Evolutionary conservation across 1,140 invertebrate genomes (phyloP), one percentile per base, ranked within the genome.

Genomic region (Euura lappo): DNA sequence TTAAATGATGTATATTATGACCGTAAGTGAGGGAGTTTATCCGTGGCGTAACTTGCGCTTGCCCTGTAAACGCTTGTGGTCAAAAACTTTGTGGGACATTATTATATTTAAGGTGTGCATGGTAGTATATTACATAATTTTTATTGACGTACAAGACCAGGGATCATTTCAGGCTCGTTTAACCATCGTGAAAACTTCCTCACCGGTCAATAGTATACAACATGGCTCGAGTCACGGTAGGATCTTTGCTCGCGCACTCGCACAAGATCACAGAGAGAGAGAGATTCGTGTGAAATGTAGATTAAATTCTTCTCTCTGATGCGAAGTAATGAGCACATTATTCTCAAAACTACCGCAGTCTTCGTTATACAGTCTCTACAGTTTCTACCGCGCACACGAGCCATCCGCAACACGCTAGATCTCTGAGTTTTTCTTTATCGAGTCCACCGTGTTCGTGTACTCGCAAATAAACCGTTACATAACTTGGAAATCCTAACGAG

Each of bases 1-100:
- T 87, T 60, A 60, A 11, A 60, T 60, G 13, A 60, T 8, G 51
- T 60, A 60, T 60, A 60, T 60, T 60, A n/a, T 3, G 51, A 60
- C 6, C 13, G 51, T 11, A 3, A n/a, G 51, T 60, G 51, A 60
- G 8, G 28, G 28, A 28, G 28, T 28, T 28, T 28, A 28, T 28
- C 28, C 1, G 28, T 28, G 28, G 28, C 28, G 0, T 28, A 28
- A 28, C 28, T 28, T 28, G 28, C 28, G 28, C 28, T 28, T 28
- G 28, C 28, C 28, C 28, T 28, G 28, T 28, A 28, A 28, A 28
- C 28, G 28, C 28, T 28, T 28, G 28, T 28, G 28, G 28, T 28
- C 28, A 28, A 28, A 28, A 28, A 28, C 28, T 28, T 28, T 28
- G 28, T 28, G 28, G 28, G 28, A 28, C 28, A 28, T 28, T 28